Evolutionary conservation across 2,113 vertebrate species (phyloP), one percentile per base, ranked within the genome.

Genomic region (Seriola rivoliana): DNA sequence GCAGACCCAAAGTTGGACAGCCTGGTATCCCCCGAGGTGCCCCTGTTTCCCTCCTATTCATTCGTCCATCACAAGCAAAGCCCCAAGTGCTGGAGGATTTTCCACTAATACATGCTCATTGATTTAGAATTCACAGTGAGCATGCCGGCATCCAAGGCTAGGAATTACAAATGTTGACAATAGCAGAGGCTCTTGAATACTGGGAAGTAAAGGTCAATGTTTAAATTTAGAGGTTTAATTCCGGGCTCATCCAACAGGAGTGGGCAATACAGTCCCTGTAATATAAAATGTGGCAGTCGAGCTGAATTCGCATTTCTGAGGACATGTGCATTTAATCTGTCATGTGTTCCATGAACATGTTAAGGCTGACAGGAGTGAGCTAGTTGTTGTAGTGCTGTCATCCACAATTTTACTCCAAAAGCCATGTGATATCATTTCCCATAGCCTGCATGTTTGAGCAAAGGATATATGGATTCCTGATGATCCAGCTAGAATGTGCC

Each of bases 111-210:
- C 89, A 80, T 80, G 87, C 81, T 91, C 86, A 92, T 90, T 93
- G 90, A 95, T 95, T 94, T 91, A 88, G 88, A 92, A 94, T 93
- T 92, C 90, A 85, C 81, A 80, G 74, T 23, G 60, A 74, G 73
- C 46, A 40, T n/a, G 75, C 55, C 55, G 68, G 66, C 81, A 89
- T 89, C 80, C 85, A 78, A 82, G 81, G 76, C 78, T 50, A 71
- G 74, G 86, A 90, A 89, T 94, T 90, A 93, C 87, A 91, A 77
- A 88, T 86, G 90, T 91, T 89, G 89, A 95, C 92, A 92, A 93
- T 67, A 81, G 79, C 85, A 70, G 85, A 63, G 75, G 65, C 57
- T 32, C 80, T 85, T 83, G 78, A 80, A 80, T 74, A 77, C 72
- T 71, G 77, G 34, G 74, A 94, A 89, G 75, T 88, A 94, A 95